These are phyloP conservation scores for Vidua macroura DNA, from an alignment of 2,113 vertebrate genomes.

Conservation along the genomic window DNA sequence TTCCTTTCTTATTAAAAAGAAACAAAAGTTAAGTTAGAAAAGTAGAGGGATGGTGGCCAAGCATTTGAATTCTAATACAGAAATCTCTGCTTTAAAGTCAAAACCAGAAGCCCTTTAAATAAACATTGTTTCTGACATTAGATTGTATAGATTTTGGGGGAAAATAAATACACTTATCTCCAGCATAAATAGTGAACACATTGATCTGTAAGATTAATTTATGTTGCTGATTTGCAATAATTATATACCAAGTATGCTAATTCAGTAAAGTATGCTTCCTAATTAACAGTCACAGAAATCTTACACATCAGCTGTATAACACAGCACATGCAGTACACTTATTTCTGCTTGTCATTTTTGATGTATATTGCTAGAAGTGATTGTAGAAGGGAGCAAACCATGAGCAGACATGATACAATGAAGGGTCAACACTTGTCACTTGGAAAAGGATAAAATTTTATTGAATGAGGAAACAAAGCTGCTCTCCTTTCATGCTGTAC, in stretches of 20 bases:
- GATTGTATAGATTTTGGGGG: background rate
- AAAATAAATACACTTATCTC: background rate
- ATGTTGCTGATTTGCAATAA: constrained; percentile 21
- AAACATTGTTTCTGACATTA: constrained; percentile 11
- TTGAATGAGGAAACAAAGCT: background rate
- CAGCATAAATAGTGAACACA: background rate
- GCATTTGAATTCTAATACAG: constrained; percentile 78
- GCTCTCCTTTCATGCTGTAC: background rate
- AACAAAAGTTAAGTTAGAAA: constrained; percentile 70
- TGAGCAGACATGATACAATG: background rate
- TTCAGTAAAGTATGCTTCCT: constrained; percentile 37
- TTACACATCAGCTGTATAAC: background rate
- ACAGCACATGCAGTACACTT: background rate
- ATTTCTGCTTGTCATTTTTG: constrained; percentile 37
- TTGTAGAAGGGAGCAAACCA: constrained; percentile 14
- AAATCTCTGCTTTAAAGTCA: constrained; percentile 27
- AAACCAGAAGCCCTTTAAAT: background rate
- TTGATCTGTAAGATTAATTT: constrained; percentile 41
- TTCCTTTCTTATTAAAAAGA: constrained; percentile 78
- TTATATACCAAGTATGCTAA: constrained; percentile 38
- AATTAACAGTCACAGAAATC: constrained; percentile 29
- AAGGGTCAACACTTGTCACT: constrained; percentile 41
- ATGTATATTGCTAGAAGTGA: constrained; percentile 3
- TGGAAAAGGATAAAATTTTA: constrained; percentile 40
- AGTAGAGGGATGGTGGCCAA: constrained; percentile 77